phyloP scores from a whole-genome alignment of 2,797 vertebrate genomes.

The Platyrinchus mystaceus region DNA sequence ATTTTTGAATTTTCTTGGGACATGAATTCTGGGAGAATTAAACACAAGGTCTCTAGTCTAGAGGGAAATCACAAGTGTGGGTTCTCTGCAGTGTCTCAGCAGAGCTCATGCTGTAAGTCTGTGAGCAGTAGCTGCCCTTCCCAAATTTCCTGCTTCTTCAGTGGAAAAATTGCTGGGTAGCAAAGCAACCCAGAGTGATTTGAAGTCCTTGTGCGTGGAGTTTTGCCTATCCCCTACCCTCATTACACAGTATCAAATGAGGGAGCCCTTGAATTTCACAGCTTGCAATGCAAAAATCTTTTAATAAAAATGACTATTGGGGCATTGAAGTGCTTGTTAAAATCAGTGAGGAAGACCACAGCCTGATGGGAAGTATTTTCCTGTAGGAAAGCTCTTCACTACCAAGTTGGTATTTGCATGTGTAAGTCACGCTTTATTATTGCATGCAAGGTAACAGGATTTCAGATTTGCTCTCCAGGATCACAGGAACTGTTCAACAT shows the following conservation, averaged over 20 bases:
- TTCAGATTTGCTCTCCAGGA: not conserved
- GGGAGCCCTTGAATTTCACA: not conserved
- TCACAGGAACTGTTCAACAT: not conserved
- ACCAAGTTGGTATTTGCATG: not conserved
- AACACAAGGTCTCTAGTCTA: not conserved
- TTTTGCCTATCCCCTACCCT: not conserved
- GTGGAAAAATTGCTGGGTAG: not conserved
- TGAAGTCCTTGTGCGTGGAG: not conserved
- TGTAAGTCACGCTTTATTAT: not conserved
- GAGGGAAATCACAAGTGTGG: not conserved
- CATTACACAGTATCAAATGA: not conserved
- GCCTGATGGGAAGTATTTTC: not conserved
- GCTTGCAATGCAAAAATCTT: not conserved
- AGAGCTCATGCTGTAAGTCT: not conserved
- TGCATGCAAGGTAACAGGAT: not conserved
- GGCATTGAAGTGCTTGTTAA: not conserved
- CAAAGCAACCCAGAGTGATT: not conserved
- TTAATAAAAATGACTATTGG: not conserved
- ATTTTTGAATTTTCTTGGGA: not conserved
- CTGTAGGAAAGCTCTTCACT: not conserved
- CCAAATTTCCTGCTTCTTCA: not conserved
- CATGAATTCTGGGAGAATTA: not conserved
- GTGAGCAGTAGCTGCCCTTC: not conserved
- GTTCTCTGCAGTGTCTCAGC: not conserved
- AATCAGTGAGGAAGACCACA: not conserved